Base-by-base conservation (phyloP, 2,888 invertebrate species). In the Physocephala rufipes region DNA sequence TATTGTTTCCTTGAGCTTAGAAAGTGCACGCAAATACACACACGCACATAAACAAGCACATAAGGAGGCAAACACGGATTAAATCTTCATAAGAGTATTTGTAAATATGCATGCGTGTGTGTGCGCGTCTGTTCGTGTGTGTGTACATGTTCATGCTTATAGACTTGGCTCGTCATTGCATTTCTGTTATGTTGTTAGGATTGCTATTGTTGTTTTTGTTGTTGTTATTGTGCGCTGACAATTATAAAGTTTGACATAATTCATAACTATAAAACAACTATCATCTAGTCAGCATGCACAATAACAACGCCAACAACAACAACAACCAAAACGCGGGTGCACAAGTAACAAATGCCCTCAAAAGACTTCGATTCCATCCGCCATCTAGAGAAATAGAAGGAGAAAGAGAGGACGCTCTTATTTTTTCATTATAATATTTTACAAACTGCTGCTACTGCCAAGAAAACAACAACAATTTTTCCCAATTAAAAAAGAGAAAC, bases 221-320 rank as follows among this genome's bases (percentile, higher is more conserved):
- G 9, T 36, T 36, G 36, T 36, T 36, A 9, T 36, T 9, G 36
- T 9, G 5, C 9, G 80, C 45, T 7, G 61, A 80, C 82, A 81
- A 81, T 82, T 82, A 82, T 79, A 78, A 79, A 79, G 80, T 81
- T 81, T 81, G 82, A 82, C 82, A 81, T 81, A 82, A 81, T 81
- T 81, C 81, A 82, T 80, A 81, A 79, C 79, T 9, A 36, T 36
- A 61, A 59, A n/a, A 30, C 4, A n/a, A 63, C 30, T 36, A 62
- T 64, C 78, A 78, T 77, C 71, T 36, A 53, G 30, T 51, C 12
- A 47, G 59, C 30, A 47, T 59, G 30, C 16, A 67, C 49, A 49
- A 61, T 19, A 55, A 43, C 45, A 43, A 43, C 30, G 58, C 28
- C 13, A 24, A 55, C 19, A 36, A 55, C 36, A 66, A 55, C 21